These are phyloP conservation scores for Lota lota DNA, from an alignment of 2,113 vertebrate genomes.

Conservation along the genomic window DNA sequence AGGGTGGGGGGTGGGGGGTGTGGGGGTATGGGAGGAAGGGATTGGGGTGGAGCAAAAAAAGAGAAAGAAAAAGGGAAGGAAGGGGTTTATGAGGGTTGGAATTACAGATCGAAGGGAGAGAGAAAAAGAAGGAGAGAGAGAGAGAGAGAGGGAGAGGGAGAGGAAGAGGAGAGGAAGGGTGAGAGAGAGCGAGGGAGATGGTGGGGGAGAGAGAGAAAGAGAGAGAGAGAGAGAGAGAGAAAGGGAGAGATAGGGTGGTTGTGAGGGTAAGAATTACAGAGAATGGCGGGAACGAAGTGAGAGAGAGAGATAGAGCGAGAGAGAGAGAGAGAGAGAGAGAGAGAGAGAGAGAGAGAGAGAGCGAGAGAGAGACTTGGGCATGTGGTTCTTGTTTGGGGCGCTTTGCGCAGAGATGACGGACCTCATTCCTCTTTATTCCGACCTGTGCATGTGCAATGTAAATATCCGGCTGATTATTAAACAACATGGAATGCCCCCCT, in stretches of 20 bases:
- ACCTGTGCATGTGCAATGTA: constrained; percentile 57
- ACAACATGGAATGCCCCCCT: constrained; percentile 36
- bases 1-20: neutral
- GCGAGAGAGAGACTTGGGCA: constrained; percentile 43
- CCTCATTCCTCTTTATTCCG: constrained; percentile 50
- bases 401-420: constrained; percentile 44
- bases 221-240: constrained; percentile 36
- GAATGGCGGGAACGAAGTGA: neutral
- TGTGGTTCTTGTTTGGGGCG: constrained; percentile 68
- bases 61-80: neutral
- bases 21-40: neutral
- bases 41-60: neutral
- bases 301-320: neutral
- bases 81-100: neutral
- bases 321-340: neutral
- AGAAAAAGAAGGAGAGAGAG: neutral
- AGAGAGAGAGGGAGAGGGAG: constrained; percentile 2
- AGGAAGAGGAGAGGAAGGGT: constrained; percentile 11
- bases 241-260: constrained; percentile 34
- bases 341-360: constrained; percentile 8
- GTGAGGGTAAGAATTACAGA: neutral
- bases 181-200: constrained; percentile 39
- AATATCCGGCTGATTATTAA: constrained; percentile 62
- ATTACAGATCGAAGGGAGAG: neutral
- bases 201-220: constrained; percentile 23